A percentile compares a stretch with the other conserved stretches of the same genome.
These are phyloP conservation scores for Phalacrocorax pelagicus DNA, from an alignment of 2,113 vertebrate species.

Conservation along the genomic window DNA sequence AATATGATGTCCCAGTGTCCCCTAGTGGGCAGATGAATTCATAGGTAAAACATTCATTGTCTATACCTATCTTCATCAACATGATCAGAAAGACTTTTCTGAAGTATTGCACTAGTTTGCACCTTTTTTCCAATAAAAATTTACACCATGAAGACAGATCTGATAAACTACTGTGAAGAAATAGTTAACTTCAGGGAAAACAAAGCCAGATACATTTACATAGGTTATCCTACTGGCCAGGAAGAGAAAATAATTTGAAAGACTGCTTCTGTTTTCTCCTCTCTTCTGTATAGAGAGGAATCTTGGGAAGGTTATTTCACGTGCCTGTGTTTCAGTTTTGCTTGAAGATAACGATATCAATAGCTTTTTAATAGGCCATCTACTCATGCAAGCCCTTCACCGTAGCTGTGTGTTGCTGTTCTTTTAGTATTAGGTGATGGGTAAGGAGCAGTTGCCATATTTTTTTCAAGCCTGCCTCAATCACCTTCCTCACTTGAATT, in stretches of 20 bases:
- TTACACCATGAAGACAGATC: neutral
- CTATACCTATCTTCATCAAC: neutral
- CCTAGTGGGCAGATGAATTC: conserved; percentile 62
- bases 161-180: neutral
- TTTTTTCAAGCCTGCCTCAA: neutral
- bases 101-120: neutral
- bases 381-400: neutral
- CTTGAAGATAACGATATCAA: neutral
- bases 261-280: neutral
- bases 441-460: neutral
- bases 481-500: neutral
- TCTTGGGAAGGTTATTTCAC: neutral
- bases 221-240: neutral
- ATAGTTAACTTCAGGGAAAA: neutral
- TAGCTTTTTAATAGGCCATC: neutral
- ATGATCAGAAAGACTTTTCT: neutral
- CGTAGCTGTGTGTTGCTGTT: neutral
- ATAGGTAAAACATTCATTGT: neutral
- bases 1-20: conserved; percentile 73
- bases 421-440: neutral
- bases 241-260: neutral
- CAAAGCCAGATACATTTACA: neutral
- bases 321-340: neutral
- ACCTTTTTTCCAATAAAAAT: neutral
- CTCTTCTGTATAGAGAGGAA: accelerated